These are phyloP conservation scores for Aphelenchoides fujianensis DNA, from an alignment of 1,140 invertebrate species.

Conservation along the genomic window DNA sequence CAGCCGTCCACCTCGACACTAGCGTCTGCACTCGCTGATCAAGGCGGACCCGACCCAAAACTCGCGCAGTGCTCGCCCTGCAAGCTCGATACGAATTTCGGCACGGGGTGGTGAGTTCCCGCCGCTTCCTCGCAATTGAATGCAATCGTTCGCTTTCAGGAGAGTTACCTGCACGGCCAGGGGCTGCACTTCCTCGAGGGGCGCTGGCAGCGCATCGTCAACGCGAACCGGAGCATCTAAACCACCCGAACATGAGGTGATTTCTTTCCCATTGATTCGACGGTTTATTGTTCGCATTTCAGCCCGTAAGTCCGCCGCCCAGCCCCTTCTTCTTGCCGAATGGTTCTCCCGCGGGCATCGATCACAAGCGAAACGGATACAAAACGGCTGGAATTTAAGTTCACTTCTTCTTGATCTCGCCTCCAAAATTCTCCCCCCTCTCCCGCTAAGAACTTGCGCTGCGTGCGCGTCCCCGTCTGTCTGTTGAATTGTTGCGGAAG, in stretches of 20 bases:
- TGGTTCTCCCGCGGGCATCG: not conserved
- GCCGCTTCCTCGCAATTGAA: too few relatives aligned
- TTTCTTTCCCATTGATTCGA: too few relatives aligned
- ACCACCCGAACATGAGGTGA: slow-evolving; percentile 69
- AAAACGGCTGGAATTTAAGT: not conserved
- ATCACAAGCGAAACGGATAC: too few relatives aligned
- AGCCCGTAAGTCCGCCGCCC: not conserved
- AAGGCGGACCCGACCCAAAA: slow-evolving; percentile 6
- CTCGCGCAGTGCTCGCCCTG: not conserved
- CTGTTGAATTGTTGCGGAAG: not conserved
- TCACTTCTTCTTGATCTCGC: slow-evolving; percentile 2
- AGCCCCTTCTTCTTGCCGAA: not conserved
- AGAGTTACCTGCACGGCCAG: slow-evolving; percentile 56
- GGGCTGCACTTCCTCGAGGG: slow-evolving; percentile 73
- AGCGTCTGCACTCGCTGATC: not conserved
- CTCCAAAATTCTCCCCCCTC: not conserved
- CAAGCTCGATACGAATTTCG: slow-evolving; percentile 2
- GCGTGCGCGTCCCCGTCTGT: too few relatives aligned
- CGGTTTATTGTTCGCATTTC: too few relatives aligned
- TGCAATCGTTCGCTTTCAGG: not conserved
- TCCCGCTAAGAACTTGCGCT: too few relatives aligned
- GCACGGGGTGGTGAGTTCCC: slow-evolving; percentile 8
- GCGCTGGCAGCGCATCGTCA: slow-evolving; percentile 70
- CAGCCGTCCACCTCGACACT: too few relatives aligned
- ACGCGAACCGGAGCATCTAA: slow-evolving; percentile 39